Base-by-base conservation (phyloP, 2,797 vertebrate species). In the Anguilla obscura region DNA sequence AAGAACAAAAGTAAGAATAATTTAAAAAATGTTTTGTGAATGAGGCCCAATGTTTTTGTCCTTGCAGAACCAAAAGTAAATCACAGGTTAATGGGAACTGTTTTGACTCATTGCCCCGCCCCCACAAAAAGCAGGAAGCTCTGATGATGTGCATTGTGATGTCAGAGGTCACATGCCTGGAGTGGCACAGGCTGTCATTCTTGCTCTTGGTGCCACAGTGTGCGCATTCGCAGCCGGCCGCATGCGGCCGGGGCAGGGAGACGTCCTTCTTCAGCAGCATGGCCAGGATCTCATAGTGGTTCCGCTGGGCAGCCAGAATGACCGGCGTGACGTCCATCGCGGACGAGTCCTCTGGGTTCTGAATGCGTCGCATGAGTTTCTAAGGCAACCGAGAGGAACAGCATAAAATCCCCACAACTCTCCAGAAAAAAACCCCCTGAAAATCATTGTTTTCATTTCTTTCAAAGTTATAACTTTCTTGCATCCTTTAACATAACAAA, bases 241-340 rank as follows among this genome's bases (percentile, higher is more conserved):
- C 98, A 36, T 99, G 99, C 14, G 99, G 99, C 88, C 98, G 97
- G 5, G 98, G 99, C 84, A 99, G 95, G 0, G 98, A 99, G 91
- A 98, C 97, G 89, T 99, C 98, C 91, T 99, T 97, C 89, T 99
- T 99, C 90, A 99, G 94, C 56, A 99, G 95, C 98, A 99, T 99
- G 21, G 98, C 98, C 89, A 99, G 96, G 92, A 99, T 99, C 94
- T 99, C 98, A 79, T 99, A 99, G 95, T 99, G 99, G 94, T 99
- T 99, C 91, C 98, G 97, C 94, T 99, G 98, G 88, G 99, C 98
- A 48, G 99, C 99, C 94, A 99, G 96, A 94, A 99, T 99, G 90
- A 99, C 98, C 3, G 99, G 99, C 45, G 98, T 98, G 86, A 99
- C 97, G 88, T 99, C 99, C 98, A 99, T 99, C 76, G 98, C 99